Conservation (phyloP, 2,797 vertebrate species). For the Cottoperca gobio region DNA sequence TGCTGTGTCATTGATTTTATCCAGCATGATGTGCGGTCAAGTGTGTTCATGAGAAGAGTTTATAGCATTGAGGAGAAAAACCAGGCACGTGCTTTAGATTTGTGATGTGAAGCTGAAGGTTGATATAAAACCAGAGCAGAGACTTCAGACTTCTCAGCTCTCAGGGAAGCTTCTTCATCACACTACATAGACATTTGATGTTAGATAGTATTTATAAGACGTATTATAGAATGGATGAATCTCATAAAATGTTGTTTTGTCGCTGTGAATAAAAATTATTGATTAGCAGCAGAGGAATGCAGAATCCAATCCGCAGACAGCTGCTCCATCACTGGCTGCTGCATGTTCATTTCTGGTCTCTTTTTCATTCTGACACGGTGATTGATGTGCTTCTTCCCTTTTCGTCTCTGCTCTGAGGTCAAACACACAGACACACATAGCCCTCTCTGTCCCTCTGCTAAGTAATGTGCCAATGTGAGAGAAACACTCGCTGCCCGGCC, state of each 20-base stretch:
- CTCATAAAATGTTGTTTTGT: neutral
- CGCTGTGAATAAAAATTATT: slow-evolving; percentile 10
- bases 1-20: slow-evolving; percentile 35
- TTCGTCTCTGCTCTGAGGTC: slow-evolving; percentile 50
- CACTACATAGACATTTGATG: neutral
- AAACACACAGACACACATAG: slow-evolving; percentile 51
- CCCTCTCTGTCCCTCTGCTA: slow-evolving; percentile 49
- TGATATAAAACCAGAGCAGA: slow-evolving; percentile 18
- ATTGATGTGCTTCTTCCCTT: slow-evolving; percentile 54
- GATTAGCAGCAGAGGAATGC: slow-evolving; percentile 30
- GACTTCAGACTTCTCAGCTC: slow-evolving; percentile 10
- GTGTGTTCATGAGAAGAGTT: slow-evolving; percentile 20
- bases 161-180: neutral
- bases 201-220: neutral
- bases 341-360: slow-evolving; percentile 10
- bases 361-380: slow-evolving; percentile 25
- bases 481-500: slow-evolving; percentile 6
- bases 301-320: slow-evolving; percentile 18
- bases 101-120: slow-evolving; percentile 36
- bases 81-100: slow-evolving; percentile 49
- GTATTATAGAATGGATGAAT: neutral
- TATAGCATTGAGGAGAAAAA: slow-evolving; percentile 16
- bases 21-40: slow-evolving; percentile 20
- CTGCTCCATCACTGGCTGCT: slow-evolving; percentile 3
- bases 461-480: slow-evolving; percentile 53